These are phyloP conservation scores for Dryas iulia DNA, from an alignment of 1,140 invertebrate genomes.

Conservation along the genomic window DNA sequence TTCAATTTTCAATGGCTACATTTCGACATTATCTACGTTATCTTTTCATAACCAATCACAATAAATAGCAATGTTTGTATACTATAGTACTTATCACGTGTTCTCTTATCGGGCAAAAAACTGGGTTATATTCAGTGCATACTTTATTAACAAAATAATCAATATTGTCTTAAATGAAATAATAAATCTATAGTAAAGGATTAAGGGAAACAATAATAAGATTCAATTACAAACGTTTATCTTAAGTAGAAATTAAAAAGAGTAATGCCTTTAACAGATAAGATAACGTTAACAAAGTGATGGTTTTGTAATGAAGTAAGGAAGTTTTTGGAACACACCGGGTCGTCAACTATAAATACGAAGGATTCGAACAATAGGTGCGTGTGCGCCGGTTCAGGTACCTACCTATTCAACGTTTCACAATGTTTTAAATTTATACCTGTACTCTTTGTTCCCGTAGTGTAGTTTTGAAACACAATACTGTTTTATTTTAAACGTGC, in stretches of 20 bases:
- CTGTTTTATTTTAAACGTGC: slow-evolving; percentile 31
- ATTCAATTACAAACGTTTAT: background rate
- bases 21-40: background rate
- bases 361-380: slow-evolving; percentile 17
- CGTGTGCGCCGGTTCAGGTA: slow-evolving; percentile 20
- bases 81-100: slow-evolving; percentile 7
- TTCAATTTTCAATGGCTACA: background rate
- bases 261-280: background rate
- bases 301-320: background rate
- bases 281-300: background rate
- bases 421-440: slow-evolving; percentile 35
- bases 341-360: background rate
- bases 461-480: slow-evolving; percentile 35
- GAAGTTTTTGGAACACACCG: background rate
- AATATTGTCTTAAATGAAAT: background rate
- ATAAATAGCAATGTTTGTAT: background rate
- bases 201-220: background rate
- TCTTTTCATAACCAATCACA: background rate
- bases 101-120: slow-evolving; percentile 38
- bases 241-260: slow-evolving; percentile 2
- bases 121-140: slow-evolving; percentile 30
- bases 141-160: slow-evolving; percentile 17
- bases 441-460: slow-evolving; percentile 28
- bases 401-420: slow-evolving; percentile 19
- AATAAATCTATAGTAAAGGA: background rate